phyloP scores from a whole-genome alignment of 2,797 vertebrate genomes.

The Fratercula arctica region DNA sequence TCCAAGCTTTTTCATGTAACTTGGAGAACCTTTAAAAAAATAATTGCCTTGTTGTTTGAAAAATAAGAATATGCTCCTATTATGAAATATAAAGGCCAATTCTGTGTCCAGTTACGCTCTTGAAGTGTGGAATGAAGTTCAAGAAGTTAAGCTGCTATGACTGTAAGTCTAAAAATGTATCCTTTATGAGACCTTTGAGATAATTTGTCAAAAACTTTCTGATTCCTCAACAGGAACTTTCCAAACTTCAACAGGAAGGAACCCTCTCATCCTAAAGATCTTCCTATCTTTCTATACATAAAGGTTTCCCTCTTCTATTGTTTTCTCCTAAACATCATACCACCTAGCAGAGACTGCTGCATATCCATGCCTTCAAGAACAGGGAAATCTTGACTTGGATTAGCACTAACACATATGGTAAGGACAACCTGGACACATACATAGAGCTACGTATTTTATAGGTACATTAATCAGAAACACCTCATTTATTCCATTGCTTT shows the following conservation, averaged over 20 bases:
- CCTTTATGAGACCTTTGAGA: background rate
- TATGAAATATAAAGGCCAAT: background rate
- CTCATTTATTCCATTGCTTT: background rate
- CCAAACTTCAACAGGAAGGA: background rate
- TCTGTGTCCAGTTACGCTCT: background rate
- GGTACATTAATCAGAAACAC: background rate
- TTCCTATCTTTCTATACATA: background rate
- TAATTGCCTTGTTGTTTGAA: background rate
- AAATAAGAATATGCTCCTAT: background rate
- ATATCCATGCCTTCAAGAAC: background rate
- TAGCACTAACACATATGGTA: background rate
- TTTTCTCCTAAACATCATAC: background rate
- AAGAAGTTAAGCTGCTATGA: background rate
- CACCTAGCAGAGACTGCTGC: background rate
- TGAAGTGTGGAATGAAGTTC: background rate
- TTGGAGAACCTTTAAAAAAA: background rate
- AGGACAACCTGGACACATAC: background rate
- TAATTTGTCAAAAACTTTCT: background rate
- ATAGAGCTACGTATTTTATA: background rate
- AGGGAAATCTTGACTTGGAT: background rate
- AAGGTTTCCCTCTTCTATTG: background rate
- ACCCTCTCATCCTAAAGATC: background rate
- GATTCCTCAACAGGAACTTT: background rate
- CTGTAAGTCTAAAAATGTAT: background rate
- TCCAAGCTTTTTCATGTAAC: background rate